A percentile compares a stretch with the other conserved stretches of the same genome.
Conservation (phyloP, 2,797 vertebrate species). For the Eospalax fontanierii region DNA sequence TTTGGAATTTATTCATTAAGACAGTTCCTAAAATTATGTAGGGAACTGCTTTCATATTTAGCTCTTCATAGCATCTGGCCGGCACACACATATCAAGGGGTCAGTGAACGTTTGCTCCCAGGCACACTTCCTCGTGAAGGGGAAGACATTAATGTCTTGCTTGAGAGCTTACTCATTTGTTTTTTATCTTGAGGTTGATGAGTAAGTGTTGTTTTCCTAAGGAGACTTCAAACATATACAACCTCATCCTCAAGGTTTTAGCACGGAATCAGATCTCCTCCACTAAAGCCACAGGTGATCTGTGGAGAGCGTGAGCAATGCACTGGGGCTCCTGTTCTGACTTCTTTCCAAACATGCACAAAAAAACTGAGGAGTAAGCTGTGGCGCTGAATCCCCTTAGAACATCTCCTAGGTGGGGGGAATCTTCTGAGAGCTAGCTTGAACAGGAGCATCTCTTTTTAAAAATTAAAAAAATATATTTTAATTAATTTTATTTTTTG, state of each 20-base stretch:
- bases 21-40: conserved; percentile 32
- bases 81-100: neutral
- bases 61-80: neutral
- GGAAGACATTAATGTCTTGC: conserved; percentile 66
- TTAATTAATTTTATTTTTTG: no score
- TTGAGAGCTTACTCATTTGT: conserved; percentile 73
- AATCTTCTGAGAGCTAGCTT: neutral
- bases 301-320: neutral
- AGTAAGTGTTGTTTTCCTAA: conserved; percentile 74
- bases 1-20: conserved; percentile 27
- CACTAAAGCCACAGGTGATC: neutral
- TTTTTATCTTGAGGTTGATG: conserved; percentile 71
- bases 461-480: no score
- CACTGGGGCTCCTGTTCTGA: neutral
- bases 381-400: neutral
- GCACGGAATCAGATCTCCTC: conserved; percentile 20
- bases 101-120: conserved; percentile 29
- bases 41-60: conserved; percentile 42
- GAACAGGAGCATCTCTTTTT: neutral
- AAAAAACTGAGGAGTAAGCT: neutral
- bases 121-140: conserved; percentile 34
- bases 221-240: conserved; percentile 73
- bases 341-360: neutral
- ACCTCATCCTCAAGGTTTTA: conserved; percentile 58
- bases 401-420: neutral